Evolutionary conservation across 2,113 vertebrate species (phyloP).

Genomic region (Azemiops feae): DNA sequence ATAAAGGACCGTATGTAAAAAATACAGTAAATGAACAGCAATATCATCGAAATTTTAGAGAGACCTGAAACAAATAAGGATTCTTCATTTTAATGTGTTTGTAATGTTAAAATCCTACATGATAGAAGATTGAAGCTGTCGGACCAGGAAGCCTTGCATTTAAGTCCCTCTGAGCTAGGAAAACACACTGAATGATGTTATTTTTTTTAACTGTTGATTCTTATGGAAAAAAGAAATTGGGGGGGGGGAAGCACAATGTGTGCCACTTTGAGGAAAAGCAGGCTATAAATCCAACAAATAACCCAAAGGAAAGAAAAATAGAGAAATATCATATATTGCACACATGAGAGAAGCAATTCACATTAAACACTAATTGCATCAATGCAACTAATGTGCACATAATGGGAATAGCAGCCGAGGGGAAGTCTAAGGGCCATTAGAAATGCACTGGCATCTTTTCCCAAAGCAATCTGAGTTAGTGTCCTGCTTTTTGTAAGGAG

Average conservation of each 20-base stretch:
- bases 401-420: not conserved
- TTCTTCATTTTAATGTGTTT: not conserved
- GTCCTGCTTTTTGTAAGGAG: not conserved
- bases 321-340: not conserved
- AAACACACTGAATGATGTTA: not conserved
- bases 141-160: not conserved
- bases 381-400: not conserved
- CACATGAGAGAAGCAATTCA: not conserved
- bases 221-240: not conserved
- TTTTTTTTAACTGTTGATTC: not conserved
- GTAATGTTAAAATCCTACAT: not conserved
- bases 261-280: not conserved
- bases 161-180: not conserved
- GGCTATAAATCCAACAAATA: not conserved
- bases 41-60: conserved; percentile 69
- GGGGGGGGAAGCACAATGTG: not conserved
- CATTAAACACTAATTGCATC: not conserved
- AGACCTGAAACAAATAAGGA: conserved; percentile 67
- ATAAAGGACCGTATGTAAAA: conserved; percentile 72
- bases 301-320: not conserved
- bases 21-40: conserved; percentile 61
- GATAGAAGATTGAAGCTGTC: not conserved
- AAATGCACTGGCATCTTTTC: not conserved
- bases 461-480: not conserved
- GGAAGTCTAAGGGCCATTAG: not conserved